Evolutionary conservation across 2,113 vertebrate species (phyloP).

Genomic region (Cynopterus brachyotis): DNA sequence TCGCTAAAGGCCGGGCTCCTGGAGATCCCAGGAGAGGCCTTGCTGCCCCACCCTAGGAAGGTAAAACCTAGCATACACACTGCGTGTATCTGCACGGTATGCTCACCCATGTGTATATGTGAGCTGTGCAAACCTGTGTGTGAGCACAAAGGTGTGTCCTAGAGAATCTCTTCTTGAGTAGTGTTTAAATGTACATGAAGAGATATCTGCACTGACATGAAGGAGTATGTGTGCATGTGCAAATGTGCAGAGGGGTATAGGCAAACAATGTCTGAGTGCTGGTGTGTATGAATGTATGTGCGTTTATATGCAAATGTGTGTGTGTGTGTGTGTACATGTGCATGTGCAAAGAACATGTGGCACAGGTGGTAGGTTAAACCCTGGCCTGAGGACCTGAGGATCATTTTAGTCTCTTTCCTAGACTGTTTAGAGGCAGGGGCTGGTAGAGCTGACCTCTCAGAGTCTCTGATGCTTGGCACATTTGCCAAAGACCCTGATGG

Average conservation of each 20-base stretch:
- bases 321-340: too few species aligned
- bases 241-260: neutral
- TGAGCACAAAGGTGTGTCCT: neutral
- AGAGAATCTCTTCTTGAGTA: neutral
- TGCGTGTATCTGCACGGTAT: accelerated
- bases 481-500: neutral
- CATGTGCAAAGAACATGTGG: neutral
- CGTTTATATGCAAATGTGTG: neutral
- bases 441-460: neutral
- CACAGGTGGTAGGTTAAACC: neutral
- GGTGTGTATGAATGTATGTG: neutral
- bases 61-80: accelerated
- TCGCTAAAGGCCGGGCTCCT: neutral
- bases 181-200: neutral
- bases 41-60: neutral
- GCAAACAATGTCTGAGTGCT: neutral
- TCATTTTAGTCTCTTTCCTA: neutral
- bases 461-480: neutral
- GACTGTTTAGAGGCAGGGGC: neutral
- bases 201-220: too few species aligned
- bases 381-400: neutral
- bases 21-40: neutral
- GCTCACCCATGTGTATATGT: neutral
- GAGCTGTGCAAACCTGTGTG: neutral
- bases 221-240: neutral